Evolutionary conservation across 1,140 invertebrate genomes (phyloP), one percentile per base, ranked within the genome.

Genomic region (Calephelis virginiensis): DNA sequence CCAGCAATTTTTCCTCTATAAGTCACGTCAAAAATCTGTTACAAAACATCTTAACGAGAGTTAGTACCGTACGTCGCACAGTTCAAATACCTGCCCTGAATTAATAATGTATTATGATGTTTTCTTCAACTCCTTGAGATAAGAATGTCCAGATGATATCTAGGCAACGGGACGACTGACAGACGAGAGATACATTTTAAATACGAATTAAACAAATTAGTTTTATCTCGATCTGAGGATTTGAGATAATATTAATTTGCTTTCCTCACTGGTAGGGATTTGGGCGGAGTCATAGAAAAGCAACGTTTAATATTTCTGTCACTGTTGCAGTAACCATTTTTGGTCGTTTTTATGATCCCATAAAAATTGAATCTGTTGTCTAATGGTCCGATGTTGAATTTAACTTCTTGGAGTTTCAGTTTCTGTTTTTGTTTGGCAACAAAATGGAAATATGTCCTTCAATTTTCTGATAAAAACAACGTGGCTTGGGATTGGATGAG

Each of bases 51-150:
- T 28, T 9, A 28, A 12, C 50, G 50, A 10, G 50, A 10, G 28
- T 6, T 11, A 14, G 50, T 56, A 56, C 50, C 50, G 50, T 56
- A 56, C 50, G 17, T 6, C 17, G 50, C 11, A 28, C 50, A 37
- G 50, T 28, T 56, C 50, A 56, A 37, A 56, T 56, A 28, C 50
- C 50, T 56, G 50, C 14, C 10, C 50, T 56, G 50, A 56, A 56
- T 56, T 56, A 56, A 56, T 56, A 56, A 56, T 56, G 50, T 56
- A 56, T 56, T 56, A 56, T 56, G 50, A 56, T 56, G 50, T 56
- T 56, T 56, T 56, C 50, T 28, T 56, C 50, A 28, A 56, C 12
- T 53, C 50, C 17, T 9, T 11, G 50, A 56, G 50, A 56, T 56
- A 56, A 56, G 50, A 56, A 56, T 56, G 50, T 37, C 17, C 50